Evolutionary conservation across 2,113 vertebrate species (phyloP).

Genomic region (Oncorhynchus kisutch): DNA sequence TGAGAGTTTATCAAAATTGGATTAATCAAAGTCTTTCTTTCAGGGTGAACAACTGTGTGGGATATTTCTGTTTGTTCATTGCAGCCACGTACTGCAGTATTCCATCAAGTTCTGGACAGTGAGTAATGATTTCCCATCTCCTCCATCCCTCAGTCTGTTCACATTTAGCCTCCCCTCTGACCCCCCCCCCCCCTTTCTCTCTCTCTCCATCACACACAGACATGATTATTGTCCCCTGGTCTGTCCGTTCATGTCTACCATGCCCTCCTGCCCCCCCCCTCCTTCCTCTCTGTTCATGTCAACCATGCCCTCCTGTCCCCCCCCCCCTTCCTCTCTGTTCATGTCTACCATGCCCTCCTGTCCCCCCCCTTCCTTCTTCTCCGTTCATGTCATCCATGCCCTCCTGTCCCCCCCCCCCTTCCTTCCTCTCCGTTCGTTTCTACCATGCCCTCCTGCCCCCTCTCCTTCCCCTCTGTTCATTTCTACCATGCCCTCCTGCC

Average conservation of each 20-base stretch:
- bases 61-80: slow-evolving; percentile 88
- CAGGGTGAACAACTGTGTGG: slow-evolving; percentile 79
- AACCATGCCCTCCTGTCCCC: slow-evolving; percentile 35
- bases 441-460: no score
- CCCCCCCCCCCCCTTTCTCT: slow-evolving; percentile 2
- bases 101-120: slow-evolving; percentile 98
- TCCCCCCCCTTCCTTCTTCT: no score
- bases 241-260: slow-evolving; percentile 18
- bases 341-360: neutral
- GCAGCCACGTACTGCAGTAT: slow-evolving; percentile 91
- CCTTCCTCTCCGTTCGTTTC: neutral
- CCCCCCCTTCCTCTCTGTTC: slow-evolving; percentile 30
- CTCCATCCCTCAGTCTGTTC: neutral
- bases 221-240: slow-evolving; percentile 17
- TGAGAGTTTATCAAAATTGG: no score
- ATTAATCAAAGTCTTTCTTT: no score
- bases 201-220: neutral
- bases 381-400: neutral
- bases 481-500: neutral
- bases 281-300: neutral
- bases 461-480: neutral
- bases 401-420: neutral
- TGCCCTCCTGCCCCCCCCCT: neutral
- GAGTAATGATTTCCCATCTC: slow-evolving; percentile 64
- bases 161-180: neutral